Percentiles rank a stretch among this genome's conserved stretches.
Evolutionary conservation across 2,113 vertebrate species (phyloP).

Genomic region (Rhadina sibilatrix): DNA sequence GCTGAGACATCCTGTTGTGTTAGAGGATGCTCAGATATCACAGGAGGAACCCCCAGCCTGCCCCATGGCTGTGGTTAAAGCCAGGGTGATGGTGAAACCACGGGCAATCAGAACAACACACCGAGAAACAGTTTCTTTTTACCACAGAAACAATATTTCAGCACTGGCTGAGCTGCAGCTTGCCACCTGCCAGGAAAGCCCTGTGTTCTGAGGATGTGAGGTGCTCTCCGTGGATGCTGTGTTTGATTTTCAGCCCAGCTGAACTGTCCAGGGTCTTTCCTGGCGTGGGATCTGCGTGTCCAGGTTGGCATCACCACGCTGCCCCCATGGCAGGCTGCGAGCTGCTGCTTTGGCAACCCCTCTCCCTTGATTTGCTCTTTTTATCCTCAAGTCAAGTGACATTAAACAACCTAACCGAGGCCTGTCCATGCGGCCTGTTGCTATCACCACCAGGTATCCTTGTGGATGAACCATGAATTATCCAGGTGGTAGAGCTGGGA

Average conservation of each 20-base stretch:
- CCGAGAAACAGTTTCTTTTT: not conserved
- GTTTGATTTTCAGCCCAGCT: not conserved
- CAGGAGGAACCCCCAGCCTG: not conserved
- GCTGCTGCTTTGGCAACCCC: not conserved
- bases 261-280: not conserved
- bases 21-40: not conserved
- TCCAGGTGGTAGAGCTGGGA: not conserved
- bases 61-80: not conserved
- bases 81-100: not conserved
- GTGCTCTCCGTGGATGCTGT: not conserved
- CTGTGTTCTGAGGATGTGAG: accelerated
- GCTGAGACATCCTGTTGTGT: not conserved
- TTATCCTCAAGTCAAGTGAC: not conserved
- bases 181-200: not conserved
- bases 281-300: accelerated
- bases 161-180: not conserved
- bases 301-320: accelerated
- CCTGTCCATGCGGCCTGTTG: not conserved
- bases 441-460: not conserved
- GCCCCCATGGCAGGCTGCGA: not conserved
- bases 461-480: not conserved
- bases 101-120: not conserved
- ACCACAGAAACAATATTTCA: not conserved
- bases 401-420: not conserved
- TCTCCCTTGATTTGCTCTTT: not conserved